phyloP scores from a whole-genome alignment of 2,797 vertebrate species.

The Astyanax mexicanus region DNA sequence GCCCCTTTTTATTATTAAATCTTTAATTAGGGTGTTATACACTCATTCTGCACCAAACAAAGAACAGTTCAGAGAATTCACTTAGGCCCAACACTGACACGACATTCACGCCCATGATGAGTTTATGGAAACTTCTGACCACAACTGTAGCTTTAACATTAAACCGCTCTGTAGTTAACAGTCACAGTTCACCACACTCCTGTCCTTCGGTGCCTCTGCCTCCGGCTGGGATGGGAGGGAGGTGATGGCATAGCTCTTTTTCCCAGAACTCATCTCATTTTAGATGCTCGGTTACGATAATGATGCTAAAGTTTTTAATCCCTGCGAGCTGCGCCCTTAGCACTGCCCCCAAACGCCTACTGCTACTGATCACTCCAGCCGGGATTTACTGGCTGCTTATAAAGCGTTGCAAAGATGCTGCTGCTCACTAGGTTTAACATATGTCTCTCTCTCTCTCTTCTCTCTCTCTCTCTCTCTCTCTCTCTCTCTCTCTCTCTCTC shows the following conservation, averaged over 20 bases:
- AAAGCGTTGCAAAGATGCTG: conserved; percentile 56
- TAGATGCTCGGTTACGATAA: conserved; percentile 63
- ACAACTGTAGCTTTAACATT: too few species aligned
- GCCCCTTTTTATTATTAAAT: too few species aligned
- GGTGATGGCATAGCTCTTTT: neutral
- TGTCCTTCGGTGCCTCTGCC: neutral
- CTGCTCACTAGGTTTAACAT: conserved; percentile 41
- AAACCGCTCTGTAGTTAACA: too few species aligned
- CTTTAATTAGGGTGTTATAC: too few species aligned
- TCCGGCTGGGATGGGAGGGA: neutral
- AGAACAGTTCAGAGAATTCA: too few species aligned
- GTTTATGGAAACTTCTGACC: too few species aligned
- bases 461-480: neutral
- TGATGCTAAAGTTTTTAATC: conserved; percentile 71
- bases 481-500: neutral
- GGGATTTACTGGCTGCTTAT: conserved; percentile 59
- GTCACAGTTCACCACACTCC: neutral
- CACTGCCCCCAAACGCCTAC: conserved; percentile 61
- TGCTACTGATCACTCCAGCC: conserved; percentile 66
- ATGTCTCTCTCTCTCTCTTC: conserved; percentile 15
- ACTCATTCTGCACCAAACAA: too few species aligned
- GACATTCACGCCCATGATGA: too few species aligned
- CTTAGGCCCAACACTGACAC: too few species aligned
- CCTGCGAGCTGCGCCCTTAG: conserved; percentile 57
- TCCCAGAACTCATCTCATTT: conserved; percentile 64